Base-by-base conservation (phyloP, 2,113 vertebrate species). In the Propithecus coquereli region DNA sequence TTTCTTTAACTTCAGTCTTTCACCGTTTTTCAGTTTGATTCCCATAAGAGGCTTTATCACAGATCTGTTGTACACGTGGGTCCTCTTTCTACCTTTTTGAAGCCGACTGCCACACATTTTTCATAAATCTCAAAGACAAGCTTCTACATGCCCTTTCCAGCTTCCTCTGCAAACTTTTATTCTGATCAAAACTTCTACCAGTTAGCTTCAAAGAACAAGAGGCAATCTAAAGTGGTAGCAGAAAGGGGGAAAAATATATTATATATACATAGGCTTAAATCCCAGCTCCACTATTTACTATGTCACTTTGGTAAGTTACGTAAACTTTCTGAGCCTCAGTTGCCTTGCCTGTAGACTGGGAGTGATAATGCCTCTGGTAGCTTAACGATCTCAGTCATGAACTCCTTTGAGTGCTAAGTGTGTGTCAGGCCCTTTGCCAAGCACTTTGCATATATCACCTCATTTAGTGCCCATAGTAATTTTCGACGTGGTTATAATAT, bases 21-120 rank as follows among this genome's bases (percentile, higher is more conserved):
- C 16, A 6, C 23, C 6, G 0, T 50, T 23, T 59, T 27, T 65
- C 10, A 8, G 70, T 90, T 52, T 8, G 1, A 32, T 40, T 37
- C 40, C 52, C 59, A 37, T 0, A 70, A 90, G 66, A 71, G 65
- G 6, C 11, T 45, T 81, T 40, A 14, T 8, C 37, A n/a, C 47
- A 32, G 40, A n/a, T 34, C 4, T 3, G 0, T 37, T 20, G 30
- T 3, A 8, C 0, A 1, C 17, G 34, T 14, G 22, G 7, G 17
- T 45, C 40, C 1, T 47, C 81, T 74, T 52, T 14, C 23, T 11
- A 22, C 40, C 5, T 77, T 50, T 87, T 54, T 77, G 61, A 87
- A 74, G 32, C 83, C 37, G 54, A 65, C 23, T 25, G 11, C 83
- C 65, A 50, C 52, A 71, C 8, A 11, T 14, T 87, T 93, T 27